A percentile compares a stretch with the other conserved stretches of the same genome.
Evolutionary conservation across 2,113 vertebrate species (phyloP).

Genomic region (Datnioides undecimradiatus): DNA sequence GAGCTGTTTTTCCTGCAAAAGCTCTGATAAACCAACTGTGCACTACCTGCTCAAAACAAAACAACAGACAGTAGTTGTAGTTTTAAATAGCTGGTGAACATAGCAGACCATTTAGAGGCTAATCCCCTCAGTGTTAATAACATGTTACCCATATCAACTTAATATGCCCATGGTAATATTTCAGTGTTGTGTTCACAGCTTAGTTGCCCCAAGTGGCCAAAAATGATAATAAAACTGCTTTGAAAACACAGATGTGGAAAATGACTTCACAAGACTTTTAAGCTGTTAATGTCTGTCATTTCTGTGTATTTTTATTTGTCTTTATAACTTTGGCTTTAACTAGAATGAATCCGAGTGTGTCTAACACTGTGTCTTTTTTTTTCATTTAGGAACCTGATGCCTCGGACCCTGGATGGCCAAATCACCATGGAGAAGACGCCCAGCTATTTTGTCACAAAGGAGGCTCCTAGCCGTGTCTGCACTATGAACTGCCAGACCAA

Average conservation of each 20-base stretch:
- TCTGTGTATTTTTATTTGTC: too few relatives aligned
- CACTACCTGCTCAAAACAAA: neutral
- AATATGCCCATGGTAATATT: neutral
- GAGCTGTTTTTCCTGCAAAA: neutral
- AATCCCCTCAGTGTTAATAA: too few relatives aligned
- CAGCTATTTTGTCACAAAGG: constrained; percentile 95
- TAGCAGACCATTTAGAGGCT: too few relatives aligned
- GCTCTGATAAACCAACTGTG: neutral
- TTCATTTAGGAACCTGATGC: constrained; percentile 91
- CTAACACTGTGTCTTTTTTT: constrained; percentile 35
- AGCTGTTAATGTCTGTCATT: too few relatives aligned
- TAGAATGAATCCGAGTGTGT: neutral
- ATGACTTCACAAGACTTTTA: too few relatives aligned
- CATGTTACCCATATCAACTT: neutral
- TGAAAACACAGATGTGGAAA: too few relatives aligned
- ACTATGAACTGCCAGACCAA: constrained; percentile 90
- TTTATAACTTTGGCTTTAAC: too few relatives aligned
- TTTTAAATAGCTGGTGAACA: neutral
- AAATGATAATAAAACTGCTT: too few relatives aligned
- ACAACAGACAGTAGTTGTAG: neutral
- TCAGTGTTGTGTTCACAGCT: neutral
- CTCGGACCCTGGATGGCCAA: constrained; percentile 91
- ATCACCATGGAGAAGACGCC: constrained; percentile 98
- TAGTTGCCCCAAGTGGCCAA: neutral
- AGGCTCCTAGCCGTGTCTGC: constrained; percentile 89